Percentiles rank a stretch among this genome's conserved stretches.
phyloP scores from a whole-genome alignment of 1,140 invertebrate genomes.

The Macrocentrus cingulum region DNA sequence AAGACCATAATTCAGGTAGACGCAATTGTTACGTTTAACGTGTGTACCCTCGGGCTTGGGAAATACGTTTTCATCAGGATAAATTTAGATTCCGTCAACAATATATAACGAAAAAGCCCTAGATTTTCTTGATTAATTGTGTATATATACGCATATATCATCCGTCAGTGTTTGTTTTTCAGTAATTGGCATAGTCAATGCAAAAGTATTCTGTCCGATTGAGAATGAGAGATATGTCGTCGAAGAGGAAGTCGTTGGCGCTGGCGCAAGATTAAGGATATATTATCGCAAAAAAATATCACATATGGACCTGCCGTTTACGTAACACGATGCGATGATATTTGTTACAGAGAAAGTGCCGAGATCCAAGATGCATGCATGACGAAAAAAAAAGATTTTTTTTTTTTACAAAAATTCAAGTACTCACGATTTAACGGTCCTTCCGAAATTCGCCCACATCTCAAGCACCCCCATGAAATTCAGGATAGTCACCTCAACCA shows the following conservation, averaged over 20 bases:
- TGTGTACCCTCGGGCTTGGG: constrained; percentile 2
- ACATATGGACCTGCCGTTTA: neutral
- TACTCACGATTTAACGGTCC: no score
- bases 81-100: no score
- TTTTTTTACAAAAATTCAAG: neutral
- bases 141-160: no score
- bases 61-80: no score
- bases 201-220: constrained; percentile 27
- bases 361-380: constrained; percentile 17
- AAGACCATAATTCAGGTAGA: constrained; percentile 26
- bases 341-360: constrained; percentile 9
- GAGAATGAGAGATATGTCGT: neutral
- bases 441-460: no score
- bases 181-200: constrained; percentile 29
- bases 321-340: neutral
- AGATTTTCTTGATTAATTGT: no score
- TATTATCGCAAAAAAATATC: no score
- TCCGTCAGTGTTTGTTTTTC: neutral
- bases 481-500: no score
- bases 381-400: no score
- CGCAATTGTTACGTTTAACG: constrained; percentile 26
- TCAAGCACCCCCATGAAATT: no score
- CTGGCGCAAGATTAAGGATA: constrained; percentile 8
- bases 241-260: constrained; percentile 1
- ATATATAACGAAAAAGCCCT: no score